Conservation (phyloP, 2,797 vertebrate species). For the Lepilemur ruficaudatus region DNA sequence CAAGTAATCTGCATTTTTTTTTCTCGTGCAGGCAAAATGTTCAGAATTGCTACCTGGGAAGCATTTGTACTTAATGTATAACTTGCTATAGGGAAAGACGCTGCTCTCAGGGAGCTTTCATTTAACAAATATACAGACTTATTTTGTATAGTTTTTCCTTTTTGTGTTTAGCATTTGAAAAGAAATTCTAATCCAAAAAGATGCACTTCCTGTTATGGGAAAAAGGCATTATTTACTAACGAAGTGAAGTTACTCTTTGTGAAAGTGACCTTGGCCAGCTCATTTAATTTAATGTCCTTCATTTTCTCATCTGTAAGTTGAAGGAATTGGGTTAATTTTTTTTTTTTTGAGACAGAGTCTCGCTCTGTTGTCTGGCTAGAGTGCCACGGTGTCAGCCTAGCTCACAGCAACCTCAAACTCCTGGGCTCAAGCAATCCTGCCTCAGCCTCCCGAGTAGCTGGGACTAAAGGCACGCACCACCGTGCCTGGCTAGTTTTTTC, state of each 20-base stretch:
- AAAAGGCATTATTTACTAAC: neutral
- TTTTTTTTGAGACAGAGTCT: too few relatives aligned
- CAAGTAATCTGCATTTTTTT: neutral
- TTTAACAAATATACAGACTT: neutral
- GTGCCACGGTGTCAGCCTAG: too few relatives aligned
- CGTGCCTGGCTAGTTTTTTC: too few relatives aligned
- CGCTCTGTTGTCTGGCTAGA: too few relatives aligned
- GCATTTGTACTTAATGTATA: neutral
- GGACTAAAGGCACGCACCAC: too few relatives aligned
- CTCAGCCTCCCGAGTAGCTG: too few relatives aligned
- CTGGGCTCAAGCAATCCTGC: too few relatives aligned
- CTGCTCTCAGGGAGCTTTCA: neutral
- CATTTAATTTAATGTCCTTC: neutral
- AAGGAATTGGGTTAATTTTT: too few relatives aligned
- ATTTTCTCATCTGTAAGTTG: neutral
- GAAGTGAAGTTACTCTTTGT: neutral
- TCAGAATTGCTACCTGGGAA: neutral
- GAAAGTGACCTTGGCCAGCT: neutral
- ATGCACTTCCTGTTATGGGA: neutral
- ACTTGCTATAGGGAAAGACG: neutral
- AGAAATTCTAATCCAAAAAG: neutral
- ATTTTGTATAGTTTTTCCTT: neutral
- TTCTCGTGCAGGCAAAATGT: neutral
- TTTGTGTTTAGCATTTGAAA: neutral
- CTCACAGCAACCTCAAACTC: too few relatives aligned